Percentiles rank a stretch among this genome's conserved stretches.
Conservation (phyloP, 2,113 vertebrate genomes). For the Ophiodon elongatus region DNA sequence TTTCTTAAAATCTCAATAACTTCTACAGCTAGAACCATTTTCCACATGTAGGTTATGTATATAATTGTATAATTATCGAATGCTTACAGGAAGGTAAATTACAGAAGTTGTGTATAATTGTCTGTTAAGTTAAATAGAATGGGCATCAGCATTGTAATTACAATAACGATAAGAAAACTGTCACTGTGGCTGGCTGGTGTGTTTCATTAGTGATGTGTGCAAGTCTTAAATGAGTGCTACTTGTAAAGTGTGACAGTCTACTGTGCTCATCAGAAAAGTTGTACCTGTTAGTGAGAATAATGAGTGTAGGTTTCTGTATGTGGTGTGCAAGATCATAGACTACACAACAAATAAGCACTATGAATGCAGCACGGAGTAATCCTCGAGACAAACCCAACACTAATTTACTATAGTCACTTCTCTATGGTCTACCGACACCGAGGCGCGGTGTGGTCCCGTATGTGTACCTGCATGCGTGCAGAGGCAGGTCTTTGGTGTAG, state of each 20-base stretch:
- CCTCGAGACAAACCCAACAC: background rate
- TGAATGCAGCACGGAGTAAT: background rate
- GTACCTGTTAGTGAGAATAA: background rate
- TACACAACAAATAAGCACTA: background rate
- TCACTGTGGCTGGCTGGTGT: background rate
- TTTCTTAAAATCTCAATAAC: background rate
- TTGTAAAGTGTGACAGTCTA: background rate
- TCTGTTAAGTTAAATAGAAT: background rate
- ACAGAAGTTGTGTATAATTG: background rate
- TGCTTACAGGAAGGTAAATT: background rate
- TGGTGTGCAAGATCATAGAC: background rate
- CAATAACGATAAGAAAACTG: background rate
- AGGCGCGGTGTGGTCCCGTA: conserved; percentile 2
- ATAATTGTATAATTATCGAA: background rate
- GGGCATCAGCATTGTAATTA: background rate
- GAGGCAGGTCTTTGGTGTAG: conserved; percentile 97
- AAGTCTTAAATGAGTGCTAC: background rate
- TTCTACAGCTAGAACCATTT: background rate
- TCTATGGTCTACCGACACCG: background rate
- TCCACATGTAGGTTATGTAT: background rate
- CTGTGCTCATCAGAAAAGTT: background rate
- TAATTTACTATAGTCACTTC: background rate
- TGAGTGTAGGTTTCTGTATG: background rate
- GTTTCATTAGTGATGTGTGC: background rate
- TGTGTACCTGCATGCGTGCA: conserved; percentile 97